Percentiles rank a stretch among this genome's conserved stretches.
Evolutionary conservation across 2,797 vertebrate genomes (phyloP).

Genomic region (Hylomyscus alleni): DNA sequence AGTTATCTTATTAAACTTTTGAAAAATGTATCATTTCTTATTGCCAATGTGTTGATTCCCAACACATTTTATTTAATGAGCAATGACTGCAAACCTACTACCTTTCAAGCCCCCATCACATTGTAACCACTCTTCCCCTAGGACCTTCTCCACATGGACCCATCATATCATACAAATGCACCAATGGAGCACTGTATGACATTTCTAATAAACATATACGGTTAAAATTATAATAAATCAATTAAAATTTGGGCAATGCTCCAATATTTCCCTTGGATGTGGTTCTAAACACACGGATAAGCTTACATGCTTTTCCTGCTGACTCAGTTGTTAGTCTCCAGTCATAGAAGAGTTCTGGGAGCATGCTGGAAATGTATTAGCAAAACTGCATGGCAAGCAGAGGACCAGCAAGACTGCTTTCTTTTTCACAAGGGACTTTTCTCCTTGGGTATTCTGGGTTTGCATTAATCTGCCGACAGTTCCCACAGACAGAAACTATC

Average conservation of each 20-base stretch:
- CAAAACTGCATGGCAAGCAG: neutral
- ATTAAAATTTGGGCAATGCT: conserved; percentile 57
- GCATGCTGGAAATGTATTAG: neutral
- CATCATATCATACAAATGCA: conserved; percentile 9
- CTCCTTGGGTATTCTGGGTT: neutral
- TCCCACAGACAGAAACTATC: conserved; percentile 69
- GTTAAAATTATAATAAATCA: conserved; percentile 48
- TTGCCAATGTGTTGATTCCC: conserved; percentile 67
- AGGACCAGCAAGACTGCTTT: neutral
- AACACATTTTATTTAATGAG: conserved; percentile 48
- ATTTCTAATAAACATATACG: conserved; percentile 32
- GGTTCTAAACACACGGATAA: neutral
- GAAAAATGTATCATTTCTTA: conserved; percentile 46
- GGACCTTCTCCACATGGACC: neutral
- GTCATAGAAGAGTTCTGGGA: conserved; percentile 30
- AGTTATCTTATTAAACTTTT: conserved; percentile 49
- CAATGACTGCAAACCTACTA: conserved; percentile 50
- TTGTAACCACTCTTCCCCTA: conserved; percentile 23
- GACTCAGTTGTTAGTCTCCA: conserved; percentile 23
- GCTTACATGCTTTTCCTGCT: conserved; percentile 1
- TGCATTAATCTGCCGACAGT: conserved; percentile 41
- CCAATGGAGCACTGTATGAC: neutral
- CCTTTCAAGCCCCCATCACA: conserved; percentile 46
- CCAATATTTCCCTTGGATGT: conserved; percentile 31
- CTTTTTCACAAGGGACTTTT: neutral